These are phyloP conservation scores for Physella acuta DNA, from an alignment of 1,140 invertebrate species.

Conservation along the genomic window DNA sequence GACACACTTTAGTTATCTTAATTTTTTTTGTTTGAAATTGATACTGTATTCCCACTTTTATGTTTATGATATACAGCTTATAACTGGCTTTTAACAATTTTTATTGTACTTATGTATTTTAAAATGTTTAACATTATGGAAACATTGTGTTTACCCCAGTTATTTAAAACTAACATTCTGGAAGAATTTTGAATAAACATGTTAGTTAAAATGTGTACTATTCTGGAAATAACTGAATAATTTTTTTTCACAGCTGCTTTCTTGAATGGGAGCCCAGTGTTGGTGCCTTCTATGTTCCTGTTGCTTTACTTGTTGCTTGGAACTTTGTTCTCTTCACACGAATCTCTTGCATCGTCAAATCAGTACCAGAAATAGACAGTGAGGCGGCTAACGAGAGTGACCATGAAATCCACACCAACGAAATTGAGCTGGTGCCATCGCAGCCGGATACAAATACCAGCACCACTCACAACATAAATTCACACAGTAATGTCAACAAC, in stretches of 20 bases:
- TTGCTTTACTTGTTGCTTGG: constrained; percentile 73
- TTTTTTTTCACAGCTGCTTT: constrained; percentile 68
- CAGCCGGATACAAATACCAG: constrained; percentile 40
- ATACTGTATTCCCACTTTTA: no score
- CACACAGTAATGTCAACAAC: constrained; percentile 8
- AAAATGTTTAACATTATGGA: no score
- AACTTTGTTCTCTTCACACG: constrained; percentile 74
- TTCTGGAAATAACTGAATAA: no score
- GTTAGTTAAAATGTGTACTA: no score
- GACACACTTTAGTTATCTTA: no score
- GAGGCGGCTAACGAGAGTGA: constrained; percentile 43
- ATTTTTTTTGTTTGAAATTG: no score
- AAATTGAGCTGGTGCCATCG: constrained; percentile 61
- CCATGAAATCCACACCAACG: constrained; percentile 63
- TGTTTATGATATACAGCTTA: no score
- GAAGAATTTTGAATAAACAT: no score
- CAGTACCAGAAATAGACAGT: constrained; percentile 28
- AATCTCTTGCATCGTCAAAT: constrained; percentile 71
- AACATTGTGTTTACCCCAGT: no score
- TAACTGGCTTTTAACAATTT: no score
- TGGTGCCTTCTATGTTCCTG: constrained; percentile 78
- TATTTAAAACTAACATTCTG: no score
- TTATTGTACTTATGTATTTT: no score
- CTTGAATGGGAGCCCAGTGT: constrained; percentile 76
- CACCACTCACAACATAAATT: constrained; percentile 25